A percentile compares a stretch with the other conserved stretches of the same genome.
Conservation (phyloP, 2,888 invertebrate genomes). For the Philereme transversata region DNA sequence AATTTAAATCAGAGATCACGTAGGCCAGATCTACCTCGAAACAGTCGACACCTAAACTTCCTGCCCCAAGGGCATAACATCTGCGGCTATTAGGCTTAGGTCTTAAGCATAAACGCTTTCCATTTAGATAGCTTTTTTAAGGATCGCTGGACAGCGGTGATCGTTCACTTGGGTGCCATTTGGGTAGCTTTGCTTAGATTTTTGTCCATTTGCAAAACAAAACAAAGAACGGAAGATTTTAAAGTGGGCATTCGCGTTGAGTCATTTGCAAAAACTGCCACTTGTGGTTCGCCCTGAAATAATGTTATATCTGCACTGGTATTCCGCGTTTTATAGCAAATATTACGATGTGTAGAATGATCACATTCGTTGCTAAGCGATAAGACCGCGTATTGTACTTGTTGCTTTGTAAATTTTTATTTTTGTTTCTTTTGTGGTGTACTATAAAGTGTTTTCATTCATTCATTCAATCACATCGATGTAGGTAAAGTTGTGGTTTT, state of each 20-base stretch:
- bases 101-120: slow-evolving; percentile 44
- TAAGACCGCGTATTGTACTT: too few relatives aligned
- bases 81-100: slow-evolving; percentile 18
- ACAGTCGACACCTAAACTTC: slow-evolving; percentile 11
- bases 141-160: slow-evolving; percentile 26
- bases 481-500: too few relatives aligned
- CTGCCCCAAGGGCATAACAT: slow-evolving; percentile 17
- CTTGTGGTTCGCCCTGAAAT: too few relatives aligned
- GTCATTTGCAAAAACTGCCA: too few relatives aligned
- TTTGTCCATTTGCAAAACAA: slow-evolving; percentile 9
- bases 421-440: too few relatives aligned
- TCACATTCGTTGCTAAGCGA: too few relatives aligned
- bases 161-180: slow-evolving; percentile 34
- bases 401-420: too few relatives aligned
- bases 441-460: too few relatives aligned
- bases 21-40: slow-evolving; percentile 1
- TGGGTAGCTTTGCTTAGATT: slow-evolving; percentile 36
- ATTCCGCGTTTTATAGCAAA: too few relatives aligned
- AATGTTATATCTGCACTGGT: too few relatives aligned
- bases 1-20: slow-evolving; percentile 1
- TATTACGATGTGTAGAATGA: too few relatives aligned
- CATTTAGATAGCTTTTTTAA: slow-evolving; percentile 61
- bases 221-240: background rate
- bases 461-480: too few relatives aligned
- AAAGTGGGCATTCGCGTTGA: background rate